phyloP scores from a whole-genome alignment of 1,140 invertebrate genomes.

The Apis florea region DNA sequence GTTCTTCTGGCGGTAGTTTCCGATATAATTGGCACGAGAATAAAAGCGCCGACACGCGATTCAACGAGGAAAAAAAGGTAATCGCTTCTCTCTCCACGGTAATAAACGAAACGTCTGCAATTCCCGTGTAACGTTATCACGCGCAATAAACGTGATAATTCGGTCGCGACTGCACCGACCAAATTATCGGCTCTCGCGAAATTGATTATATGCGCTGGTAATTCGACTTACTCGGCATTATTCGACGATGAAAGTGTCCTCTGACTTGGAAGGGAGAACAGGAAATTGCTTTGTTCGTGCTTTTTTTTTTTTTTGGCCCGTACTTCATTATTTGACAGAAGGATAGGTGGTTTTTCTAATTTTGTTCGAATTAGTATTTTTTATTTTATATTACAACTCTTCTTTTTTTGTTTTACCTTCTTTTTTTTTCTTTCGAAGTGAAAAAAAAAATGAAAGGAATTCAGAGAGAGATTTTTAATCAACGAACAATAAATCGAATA shows the following conservation, averaged over 20 bases:
- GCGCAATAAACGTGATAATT: slow-evolving; percentile 28
- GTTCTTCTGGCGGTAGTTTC: background rate
- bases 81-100: background rate
- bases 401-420: no score
- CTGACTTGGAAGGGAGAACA: background rate
- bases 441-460: no score
- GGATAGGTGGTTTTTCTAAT: no score
- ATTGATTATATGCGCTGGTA: slow-evolving; percentile 33
- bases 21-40: background rate
- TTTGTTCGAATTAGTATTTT: background rate
- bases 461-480: no score
- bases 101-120: slow-evolving; percentile 45
- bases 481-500: no score
- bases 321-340: background rate
- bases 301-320: background rate
- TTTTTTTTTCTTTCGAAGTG: no score
- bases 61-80: slow-evolving; percentile 30
- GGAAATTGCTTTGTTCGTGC: background rate
- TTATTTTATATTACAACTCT: no score
- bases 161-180: slow-evolving; percentile 13
- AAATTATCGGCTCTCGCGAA: slow-evolving; percentile 39
- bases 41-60: slow-evolving; percentile 1
- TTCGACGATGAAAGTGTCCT: background rate
- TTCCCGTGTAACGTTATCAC: slow-evolving; percentile 29
- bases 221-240: slow-evolving; percentile 40